phyloP scores from a whole-genome alignment of 2,888 invertebrate genomes.

The Caenorhabditis sp. region DNA sequence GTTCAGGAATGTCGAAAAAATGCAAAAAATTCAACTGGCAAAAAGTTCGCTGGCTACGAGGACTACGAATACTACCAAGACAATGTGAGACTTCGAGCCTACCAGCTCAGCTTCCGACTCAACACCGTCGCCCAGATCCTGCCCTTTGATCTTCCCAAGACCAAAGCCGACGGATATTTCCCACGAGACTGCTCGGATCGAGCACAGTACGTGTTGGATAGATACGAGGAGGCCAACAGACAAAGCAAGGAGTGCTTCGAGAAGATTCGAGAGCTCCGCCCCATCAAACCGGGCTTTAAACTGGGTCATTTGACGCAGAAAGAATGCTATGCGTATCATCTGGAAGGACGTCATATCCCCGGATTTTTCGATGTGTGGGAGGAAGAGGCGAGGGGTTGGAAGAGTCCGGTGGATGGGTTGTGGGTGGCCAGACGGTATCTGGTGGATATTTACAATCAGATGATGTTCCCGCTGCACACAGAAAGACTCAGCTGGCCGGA shows the following conservation, averaged over 20 bases:
- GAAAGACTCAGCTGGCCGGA: neutral
- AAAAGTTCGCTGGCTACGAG: too few relatives aligned
- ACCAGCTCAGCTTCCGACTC: constrained; percentile 17
- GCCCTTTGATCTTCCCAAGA: neutral
- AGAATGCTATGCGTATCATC: constrained; percentile 23
- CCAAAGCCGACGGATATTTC: constrained; percentile 28
- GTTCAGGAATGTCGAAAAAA: too few relatives aligned
- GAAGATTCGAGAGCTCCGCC: constrained; percentile 4
- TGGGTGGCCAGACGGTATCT: constrained; percentile 32
- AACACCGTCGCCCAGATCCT: constrained; percentile 2
- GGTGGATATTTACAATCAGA: constrained; percentile 45
- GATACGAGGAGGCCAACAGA: neutral
- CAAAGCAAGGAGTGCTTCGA: neutral
- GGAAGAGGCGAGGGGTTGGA: constrained; percentile 23
- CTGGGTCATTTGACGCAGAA: neutral
- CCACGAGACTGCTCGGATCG: neutral
- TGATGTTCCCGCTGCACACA: constrained; percentile 36
- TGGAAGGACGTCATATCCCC: constrained; percentile 32
- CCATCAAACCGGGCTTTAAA: neutral
- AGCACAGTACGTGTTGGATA: constrained; percentile 21
- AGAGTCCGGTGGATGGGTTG: neutral
- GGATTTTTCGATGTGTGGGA: constrained; percentile 44
- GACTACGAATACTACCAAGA: constrained; percentile 43
- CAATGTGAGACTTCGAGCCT: neutral
- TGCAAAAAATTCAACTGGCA: too few relatives aligned